Conservation (phyloP, 1,140 invertebrate species). For the Orussus abietinus region DNA sequence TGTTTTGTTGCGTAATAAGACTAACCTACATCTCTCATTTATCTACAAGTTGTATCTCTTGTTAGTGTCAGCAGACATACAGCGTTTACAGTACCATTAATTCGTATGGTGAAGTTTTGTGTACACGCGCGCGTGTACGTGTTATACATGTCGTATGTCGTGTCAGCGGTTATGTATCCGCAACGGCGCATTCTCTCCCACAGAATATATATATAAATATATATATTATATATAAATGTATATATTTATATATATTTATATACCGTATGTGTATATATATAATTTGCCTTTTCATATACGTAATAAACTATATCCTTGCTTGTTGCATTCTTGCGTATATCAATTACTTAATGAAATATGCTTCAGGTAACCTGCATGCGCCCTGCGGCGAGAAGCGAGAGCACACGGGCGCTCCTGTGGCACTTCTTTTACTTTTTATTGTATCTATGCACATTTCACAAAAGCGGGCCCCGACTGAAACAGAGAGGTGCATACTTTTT, state of each 20-base stretch:
- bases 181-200: conserved; percentile 15
- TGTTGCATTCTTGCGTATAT: conserved; percentile 34
- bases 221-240: conserved; percentile 21
- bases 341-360: conserved; percentile 39
- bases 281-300: conserved; percentile 30
- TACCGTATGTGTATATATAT: conserved; percentile 39
- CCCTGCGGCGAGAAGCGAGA: conserved; percentile 28
- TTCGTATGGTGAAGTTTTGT: too few species aligned
- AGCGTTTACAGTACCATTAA: too few species aligned
- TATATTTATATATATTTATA: conserved; percentile 39
- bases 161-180: too few species aligned
- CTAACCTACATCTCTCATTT: too few species aligned
- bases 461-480: conserved; percentile 31
- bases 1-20: conserved; percentile 10
- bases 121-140: too few species aligned
- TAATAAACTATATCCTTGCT: conserved; percentile 44
- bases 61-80: too few species aligned
- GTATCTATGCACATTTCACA: conserved; percentile 33
- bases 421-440: conserved; percentile 30
- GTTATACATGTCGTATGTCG: too few species aligned
- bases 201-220: conserved; percentile 28
- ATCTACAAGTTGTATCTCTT: too few species aligned
- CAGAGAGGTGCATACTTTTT: conserved; percentile 23
- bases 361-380: conserved; percentile 45
- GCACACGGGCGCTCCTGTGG: conserved; percentile 38